Conservation (phyloP, 2,888 invertebrate species). For the Lochmaea crataegi region DNA sequence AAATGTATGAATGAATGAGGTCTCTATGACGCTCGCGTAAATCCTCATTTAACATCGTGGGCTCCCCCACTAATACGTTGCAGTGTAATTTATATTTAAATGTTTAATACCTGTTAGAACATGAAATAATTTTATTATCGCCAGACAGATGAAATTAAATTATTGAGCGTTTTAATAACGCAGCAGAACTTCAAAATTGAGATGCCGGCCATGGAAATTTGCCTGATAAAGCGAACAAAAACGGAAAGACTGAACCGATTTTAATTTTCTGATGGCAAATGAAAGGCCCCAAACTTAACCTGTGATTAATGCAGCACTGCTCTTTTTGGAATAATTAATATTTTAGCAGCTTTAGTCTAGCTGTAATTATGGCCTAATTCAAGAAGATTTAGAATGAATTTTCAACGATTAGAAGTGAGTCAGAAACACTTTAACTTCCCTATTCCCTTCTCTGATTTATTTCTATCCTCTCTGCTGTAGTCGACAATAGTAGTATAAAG, state of each 20-base stretch:
- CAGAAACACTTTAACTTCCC: neutral
- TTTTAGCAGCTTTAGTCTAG: slow-evolving; percentile 21
- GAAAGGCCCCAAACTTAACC: slow-evolving; percentile 22
- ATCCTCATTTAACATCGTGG: no score
- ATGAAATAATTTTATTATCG: slow-evolving; percentile 6
- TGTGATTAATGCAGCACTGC: slow-evolving; percentile 26
- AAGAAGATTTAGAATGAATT: slow-evolving; percentile 24
- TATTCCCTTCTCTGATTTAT: neutral
- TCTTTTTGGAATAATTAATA: slow-evolving; percentile 30
- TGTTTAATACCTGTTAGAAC: neutral
- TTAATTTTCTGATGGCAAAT: neutral
- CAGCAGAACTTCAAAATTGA: neutral
- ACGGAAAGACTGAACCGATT: neutral
- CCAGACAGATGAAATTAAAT: slow-evolving; percentile 13
- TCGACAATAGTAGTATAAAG: neutral
- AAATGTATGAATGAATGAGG: no score
- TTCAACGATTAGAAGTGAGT: slow-evolving; percentile 11
- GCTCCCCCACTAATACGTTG: no score
- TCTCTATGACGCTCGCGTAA: no score
- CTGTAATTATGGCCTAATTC: slow-evolving; percentile 26
- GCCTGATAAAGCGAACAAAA: neutral
- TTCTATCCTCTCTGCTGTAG: neutral
- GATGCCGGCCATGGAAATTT: neutral
- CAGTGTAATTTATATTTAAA: neutral
- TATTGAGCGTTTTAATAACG: slow-evolving; percentile 20